These are phyloP conservation scores for Todiramphus chloris DNA, from an alignment of 2,113 vertebrate genomes.

Conservation along the genomic window DNA sequence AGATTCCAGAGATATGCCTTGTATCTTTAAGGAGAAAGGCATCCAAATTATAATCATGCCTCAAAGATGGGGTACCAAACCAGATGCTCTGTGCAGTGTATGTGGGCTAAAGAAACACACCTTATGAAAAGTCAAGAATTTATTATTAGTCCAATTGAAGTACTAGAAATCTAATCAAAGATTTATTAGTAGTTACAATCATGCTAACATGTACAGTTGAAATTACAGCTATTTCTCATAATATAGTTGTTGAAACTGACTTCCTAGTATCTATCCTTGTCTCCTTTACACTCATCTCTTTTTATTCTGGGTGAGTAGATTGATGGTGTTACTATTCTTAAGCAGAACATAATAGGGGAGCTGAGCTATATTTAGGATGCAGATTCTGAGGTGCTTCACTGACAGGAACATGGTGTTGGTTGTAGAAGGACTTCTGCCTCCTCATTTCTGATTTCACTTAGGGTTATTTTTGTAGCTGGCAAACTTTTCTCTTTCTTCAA, in stretches of 20 bases:
- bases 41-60: neutral
- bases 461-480: neutral
- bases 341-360: neutral
- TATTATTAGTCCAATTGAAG: neutral
- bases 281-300: neutral
- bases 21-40: neutral
- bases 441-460: neutral
- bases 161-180: neutral
- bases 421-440: neutral
- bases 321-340: neutral
- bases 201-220: fast-evolving
- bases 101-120: neutral
- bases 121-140: neutral
- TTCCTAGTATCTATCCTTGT: neutral
- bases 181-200: neutral
- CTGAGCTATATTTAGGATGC: fast-evolving
- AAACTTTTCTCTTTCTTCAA: neutral
- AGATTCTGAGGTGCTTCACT: neutral
- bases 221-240: neutral
- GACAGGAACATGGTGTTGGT: neutral
- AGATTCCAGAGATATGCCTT: no score
- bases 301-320: neutral
- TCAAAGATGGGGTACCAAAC: neutral
- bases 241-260: neutral
- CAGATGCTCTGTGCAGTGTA: neutral